Base-by-base conservation (phyloP, 1,140 invertebrate species). In the Odontomachus brunneus region DNA sequence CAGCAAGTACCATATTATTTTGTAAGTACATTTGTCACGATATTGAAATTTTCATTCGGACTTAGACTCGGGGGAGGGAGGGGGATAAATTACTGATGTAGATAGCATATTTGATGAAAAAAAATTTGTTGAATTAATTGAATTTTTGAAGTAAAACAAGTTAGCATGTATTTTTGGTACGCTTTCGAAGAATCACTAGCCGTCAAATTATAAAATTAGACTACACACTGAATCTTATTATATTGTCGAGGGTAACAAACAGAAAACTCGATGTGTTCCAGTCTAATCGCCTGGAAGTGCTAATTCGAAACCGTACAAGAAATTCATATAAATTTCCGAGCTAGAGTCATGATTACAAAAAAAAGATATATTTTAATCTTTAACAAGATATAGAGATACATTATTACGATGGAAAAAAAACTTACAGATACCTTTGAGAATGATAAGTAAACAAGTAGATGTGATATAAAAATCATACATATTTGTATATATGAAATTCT, bases 1-100 rank as follows among this genome's bases (percentile, higher is more conserved):
- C 93, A 95, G 89, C 94, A 94, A 85, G 86, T 83, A 89, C 71
- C 91, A 72, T 93, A 85, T 88, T 94, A 92, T 82, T 93, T 88
- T 89, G 94, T 94, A 94, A 94, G 94, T 94, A 93, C 87, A 57
- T 89, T 91, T 87, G 51, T 84, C 62, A 83, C 72, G 33, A 78
- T 82, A 85, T 76, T 29, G 3, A 69, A 86, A 57, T 71, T 71
- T 19, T 48, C 24, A 38, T 86, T 63, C n/a, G 24, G 15, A 63
- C 38, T 59, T 12, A 17, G 63, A 11, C 33, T 38, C n/a, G n/a
- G n/a, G n/a, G n/a, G n/a, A n/a, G n/a, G n/a, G n/a, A 26, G 66
- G 24, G 22, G 67, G 5, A 33, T 5, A 51, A 75, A 22, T 51
- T 65, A 82, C 15, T 14, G 19, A 57, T 85, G 3, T 29, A 65